These are phyloP conservation scores for Trachymyrmex cornetzi DNA, from an alignment of 1,140 invertebrate species.

Conservation along the genomic window DNA sequence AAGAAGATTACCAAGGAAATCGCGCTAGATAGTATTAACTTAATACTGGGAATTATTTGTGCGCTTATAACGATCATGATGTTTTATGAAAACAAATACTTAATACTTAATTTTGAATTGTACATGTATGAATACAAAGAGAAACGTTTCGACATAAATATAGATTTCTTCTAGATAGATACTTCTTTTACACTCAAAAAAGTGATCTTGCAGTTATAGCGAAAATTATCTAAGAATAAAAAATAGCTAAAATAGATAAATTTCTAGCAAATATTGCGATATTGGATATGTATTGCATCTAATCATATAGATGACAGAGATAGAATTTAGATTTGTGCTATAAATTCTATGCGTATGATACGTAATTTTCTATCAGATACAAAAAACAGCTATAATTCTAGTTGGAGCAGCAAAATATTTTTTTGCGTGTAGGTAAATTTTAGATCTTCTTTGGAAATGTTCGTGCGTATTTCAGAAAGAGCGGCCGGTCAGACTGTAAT, in stretches of 20 bases:
- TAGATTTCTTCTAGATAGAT: background rate
- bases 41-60: background rate
- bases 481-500: constrained; percentile 19
- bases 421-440: background rate
- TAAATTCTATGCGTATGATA: too few relatives aligned
- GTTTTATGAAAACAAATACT: background rate
- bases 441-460: constrained; percentile 5
- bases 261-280: too few relatives aligned
- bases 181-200: too few relatives aligned
- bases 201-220: too few relatives aligned
- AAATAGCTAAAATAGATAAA: too few relatives aligned
- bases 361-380: too few relatives aligned
- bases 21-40: background rate
- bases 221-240: too few relatives aligned
- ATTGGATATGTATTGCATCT: too few relatives aligned
- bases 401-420: too few relatives aligned
- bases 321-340: too few relatives aligned
- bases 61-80: background rate
- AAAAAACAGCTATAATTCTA: too few relatives aligned
- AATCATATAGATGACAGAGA: too few relatives aligned
- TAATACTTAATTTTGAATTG: background rate
- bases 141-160: background rate
- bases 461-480: constrained; percentile 39
- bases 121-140: background rate
- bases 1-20: background rate